phyloP scores from a whole-genome alignment of 92 coral and sea anemone species.

The Pocillopora meandrina region DNA sequence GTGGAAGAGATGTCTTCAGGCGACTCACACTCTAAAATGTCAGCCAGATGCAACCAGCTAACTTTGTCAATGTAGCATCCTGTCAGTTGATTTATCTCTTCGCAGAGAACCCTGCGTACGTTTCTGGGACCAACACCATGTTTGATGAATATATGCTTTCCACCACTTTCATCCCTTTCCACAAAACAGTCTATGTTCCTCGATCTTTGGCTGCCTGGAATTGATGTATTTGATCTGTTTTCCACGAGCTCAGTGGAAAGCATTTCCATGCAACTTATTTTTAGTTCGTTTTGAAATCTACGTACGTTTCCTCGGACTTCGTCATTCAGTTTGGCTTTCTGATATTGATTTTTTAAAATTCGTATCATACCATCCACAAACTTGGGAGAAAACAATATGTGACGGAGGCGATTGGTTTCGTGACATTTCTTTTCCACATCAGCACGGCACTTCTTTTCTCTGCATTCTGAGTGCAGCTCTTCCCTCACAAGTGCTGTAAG shows the following conservation, averaged over 20 bases:
- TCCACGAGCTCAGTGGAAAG: constrained; percentile 56
- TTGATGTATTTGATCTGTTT: constrained; percentile 43
- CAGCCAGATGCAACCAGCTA: constrained; percentile 39
- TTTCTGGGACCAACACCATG: constrained; percentile 52
- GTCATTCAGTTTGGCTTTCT: constrained; percentile 42
- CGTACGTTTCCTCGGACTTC: constrained; percentile 52
- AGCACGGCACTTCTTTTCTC: constrained; percentile 52
- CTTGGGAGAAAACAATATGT: constrained; percentile 52
- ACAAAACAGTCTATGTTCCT: constrained; percentile 40
- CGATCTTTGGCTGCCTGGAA: constrained; percentile 42
- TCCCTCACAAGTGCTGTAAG: constrained; percentile 55
- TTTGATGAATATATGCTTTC: constrained; percentile 51
- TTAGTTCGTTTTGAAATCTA: constrained; percentile 43
- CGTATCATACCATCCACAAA: constrained; percentile 73
- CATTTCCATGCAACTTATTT: constrained; percentile 73
- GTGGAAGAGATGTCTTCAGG: constrained; percentile 58
- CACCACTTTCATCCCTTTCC: constrained; percentile 29
- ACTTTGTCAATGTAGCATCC: constrained; percentile 52
- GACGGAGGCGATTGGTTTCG: constrained; percentile 40
- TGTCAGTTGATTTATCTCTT: constrained; percentile 52
- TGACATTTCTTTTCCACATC: constrained; percentile 53
- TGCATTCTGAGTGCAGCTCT: constrained; percentile 65
- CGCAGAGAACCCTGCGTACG: constrained; percentile 32
- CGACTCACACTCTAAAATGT: constrained; percentile 29
- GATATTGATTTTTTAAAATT: constrained; percentile 61